Evolutionary conservation across 2,888 invertebrate genomes (phyloP), one percentile per base, ranked within the genome.

Genomic region (Conistra vaccinii): DNA sequence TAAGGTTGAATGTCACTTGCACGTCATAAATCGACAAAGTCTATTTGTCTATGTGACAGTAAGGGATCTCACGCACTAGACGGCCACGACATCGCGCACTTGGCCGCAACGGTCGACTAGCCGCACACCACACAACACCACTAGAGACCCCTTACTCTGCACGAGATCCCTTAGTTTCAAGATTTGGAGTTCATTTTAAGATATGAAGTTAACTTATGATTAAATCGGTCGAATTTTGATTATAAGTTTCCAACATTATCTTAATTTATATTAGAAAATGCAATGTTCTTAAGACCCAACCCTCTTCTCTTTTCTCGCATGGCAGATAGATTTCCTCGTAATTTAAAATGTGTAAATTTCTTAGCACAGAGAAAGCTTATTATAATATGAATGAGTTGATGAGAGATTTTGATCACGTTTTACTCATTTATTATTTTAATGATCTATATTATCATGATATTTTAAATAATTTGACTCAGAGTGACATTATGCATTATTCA

Each of bases 401-500:
- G 17, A 53, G 2, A 29, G 17, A 17, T 45, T 12, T 45, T 23
- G 20, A 14, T 45, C 2, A 9, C 17, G 32, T 29, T 63, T 51
- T 29, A 29, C 45, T 23, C 3, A 1, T n/a, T 53, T 55, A 66
- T 53, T 55, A 10, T 55, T 53, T n/a, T 32, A 55, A 17, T 53
- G 23, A 32, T 65, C 26, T 23, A 12, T 45, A 29, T 17, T 29
- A 32, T 51, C n/a, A 66, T 32, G 32, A 32, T 0, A 53, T 66
- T 66, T 65, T n/a, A 32, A 66, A 55, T 32, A n/a, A 66, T 66
- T 53, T n/a, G 32, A 29, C 9, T 65, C 23, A 7, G 29, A 65
- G 65, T 65, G 65, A 65, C 23, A 14, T 42, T 26, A 26, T 42
- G 23, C 14, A 65, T 29, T n/a, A n/a, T 66, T 17, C 32, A 53